Base-by-base conservation (phyloP, 2,888 invertebrate species). In the Urechis unicinctus region DNA sequence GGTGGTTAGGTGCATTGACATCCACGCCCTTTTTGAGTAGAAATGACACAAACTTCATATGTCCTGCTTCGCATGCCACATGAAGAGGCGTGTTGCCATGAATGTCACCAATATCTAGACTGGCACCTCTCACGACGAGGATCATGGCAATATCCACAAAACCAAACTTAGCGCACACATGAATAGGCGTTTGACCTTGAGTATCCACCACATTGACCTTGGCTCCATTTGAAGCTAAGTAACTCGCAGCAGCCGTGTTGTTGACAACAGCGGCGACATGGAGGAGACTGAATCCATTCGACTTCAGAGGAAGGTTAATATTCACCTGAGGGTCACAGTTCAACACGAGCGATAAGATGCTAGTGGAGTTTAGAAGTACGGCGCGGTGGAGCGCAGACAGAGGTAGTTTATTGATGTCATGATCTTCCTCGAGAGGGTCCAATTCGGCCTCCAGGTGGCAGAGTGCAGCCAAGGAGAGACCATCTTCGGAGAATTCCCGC, bases 161-260 rank as follows among this genome's bases (percentile, higher is more conserved):
- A 3, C 54, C 57, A 17, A 30, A n/a, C 26, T 41, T 13, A 4
- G 59, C 53, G 17, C 55, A 55, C 47, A 57, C 44, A 44, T 59
- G 59, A 22, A 59, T 50, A 6, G 59, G 50, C 21, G 57, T 54
- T 31, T n/a, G 44, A 29, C 53, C 55, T 21, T 29, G 5, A 29
- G 9, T 17, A 29, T 36, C 50, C 1, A 41, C 17, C 1, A 30
- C 45, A 24, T 31, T 46, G 36, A 57, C 45, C 4, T 26, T 22
- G 17, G 60, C 60, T n/a, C 60, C 58, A 24, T 56, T 58, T 25
- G 58, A 45, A 22, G 60, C 52, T 28, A 60, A 48, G 52, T 60
- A 60, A 31, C 47, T 58, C 26, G 52, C 60, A 29, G 59, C 46
- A 29, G 58, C 44, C 21, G 56, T 53, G 2, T 50, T 41, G 24